phyloP scores from a whole-genome alignment of 2,797 vertebrate species.

The Moxostoma hubbsi region DNA sequence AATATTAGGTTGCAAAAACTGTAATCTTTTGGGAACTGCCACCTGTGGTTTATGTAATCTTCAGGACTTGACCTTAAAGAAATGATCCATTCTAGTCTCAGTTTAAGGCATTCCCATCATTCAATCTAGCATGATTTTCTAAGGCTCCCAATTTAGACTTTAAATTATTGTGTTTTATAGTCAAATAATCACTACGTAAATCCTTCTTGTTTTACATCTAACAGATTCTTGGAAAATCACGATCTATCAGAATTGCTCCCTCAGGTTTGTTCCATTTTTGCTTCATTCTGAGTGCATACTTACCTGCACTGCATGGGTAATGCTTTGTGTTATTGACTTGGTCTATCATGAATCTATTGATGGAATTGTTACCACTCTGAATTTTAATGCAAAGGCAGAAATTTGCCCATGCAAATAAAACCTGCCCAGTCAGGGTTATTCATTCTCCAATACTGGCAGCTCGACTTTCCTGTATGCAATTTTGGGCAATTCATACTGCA shows the following conservation, averaged over 20 bases:
- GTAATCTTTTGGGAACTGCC: constrained; percentile 28
- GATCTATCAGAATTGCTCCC: not conserved
- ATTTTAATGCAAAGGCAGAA: constrained; percentile 21
- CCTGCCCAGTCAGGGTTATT: not conserved
- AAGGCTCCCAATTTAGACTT: not conserved
- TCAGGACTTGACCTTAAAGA: constrained; percentile 26
- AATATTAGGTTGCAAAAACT: not conserved
- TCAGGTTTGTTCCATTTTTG: not conserved
- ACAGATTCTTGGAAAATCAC: not conserved
- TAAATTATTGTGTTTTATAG: constrained; percentile 1
- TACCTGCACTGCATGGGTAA: not conserved
- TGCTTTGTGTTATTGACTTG: not conserved
- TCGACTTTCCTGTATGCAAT: not conserved
- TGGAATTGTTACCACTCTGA: not conserved
- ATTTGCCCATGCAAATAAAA: constrained; percentile 7
- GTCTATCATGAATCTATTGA: not conserved
- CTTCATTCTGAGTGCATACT: not conserved
- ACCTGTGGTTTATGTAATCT: constrained; percentile 33
- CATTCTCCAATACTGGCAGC: not conserved
- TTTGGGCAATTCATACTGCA: not conserved
- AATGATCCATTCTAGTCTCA: not conserved
- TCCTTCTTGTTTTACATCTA: constrained; percentile 1
- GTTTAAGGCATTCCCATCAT: not conserved
- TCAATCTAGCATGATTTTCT: constrained; percentile 19
- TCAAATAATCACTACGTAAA: constrained; percentile 6